Evolutionary conservation across 2,113 vertebrate genomes (phyloP).

Genomic region (Toxostoma redivivum): DNA sequence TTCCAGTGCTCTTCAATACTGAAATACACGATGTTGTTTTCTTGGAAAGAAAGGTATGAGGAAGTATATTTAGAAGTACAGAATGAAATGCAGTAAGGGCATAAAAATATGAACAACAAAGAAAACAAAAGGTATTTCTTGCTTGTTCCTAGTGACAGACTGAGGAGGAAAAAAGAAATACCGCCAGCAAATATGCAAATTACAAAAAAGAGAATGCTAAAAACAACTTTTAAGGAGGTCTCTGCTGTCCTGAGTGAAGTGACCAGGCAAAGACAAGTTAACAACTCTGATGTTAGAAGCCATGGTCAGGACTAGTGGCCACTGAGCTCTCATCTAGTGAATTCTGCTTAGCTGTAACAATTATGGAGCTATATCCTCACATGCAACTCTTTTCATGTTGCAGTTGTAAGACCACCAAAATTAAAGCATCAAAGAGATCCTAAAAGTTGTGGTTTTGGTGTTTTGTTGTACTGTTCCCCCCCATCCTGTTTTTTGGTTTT

Average conservation of each 20-base stretch:
- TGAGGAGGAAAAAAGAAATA: not conserved
- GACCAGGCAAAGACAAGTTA: not conserved
- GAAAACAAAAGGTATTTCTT: not conserved
- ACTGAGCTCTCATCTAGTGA: not conserved
- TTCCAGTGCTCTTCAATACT: not conserved
- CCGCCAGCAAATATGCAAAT: not conserved
- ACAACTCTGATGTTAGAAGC: not conserved
- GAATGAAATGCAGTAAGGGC: not conserved
- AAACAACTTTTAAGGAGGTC: not conserved
- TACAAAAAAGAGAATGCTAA: not conserved
- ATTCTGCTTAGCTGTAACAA: not conserved
- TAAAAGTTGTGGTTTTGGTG: not conserved
- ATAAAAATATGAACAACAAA: not conserved
- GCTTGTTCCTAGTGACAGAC: not conserved
- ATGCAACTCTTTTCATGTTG: not conserved
- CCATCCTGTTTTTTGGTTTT: not conserved
- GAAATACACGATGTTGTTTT: not conserved
- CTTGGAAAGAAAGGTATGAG: not conserved
- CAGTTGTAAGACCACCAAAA: not conserved
- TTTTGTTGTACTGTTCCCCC: too few relatives aligned
- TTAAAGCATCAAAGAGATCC: not conserved
- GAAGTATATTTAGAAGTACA: not conserved
- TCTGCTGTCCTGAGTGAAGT: not conserved
- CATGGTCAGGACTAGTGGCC: not conserved
- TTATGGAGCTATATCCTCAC: not conserved